Evolutionary conservation across 2,797 vertebrate genomes (phyloP).

Genomic region (Apodemus agrarius): DNA sequence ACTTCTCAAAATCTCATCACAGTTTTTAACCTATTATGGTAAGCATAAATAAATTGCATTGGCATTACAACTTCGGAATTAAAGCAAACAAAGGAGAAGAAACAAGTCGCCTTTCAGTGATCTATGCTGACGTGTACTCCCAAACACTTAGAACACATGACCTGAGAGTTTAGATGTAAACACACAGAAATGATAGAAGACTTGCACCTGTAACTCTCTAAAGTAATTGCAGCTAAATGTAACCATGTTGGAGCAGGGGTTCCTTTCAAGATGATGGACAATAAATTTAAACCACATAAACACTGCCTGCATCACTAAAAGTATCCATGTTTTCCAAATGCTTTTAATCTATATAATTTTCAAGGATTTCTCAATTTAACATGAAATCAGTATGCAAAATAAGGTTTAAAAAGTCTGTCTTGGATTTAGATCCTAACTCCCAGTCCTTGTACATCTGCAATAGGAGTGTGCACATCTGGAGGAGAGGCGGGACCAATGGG

Average conservation of each 20-base stretch:
- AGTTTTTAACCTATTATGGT: not conserved
- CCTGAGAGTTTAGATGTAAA: not conserved
- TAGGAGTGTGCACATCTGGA: not conserved
- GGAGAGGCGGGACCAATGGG: not conserved
- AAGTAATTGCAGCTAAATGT: not conserved
- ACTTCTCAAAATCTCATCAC: not conserved
- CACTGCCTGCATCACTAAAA: not conserved
- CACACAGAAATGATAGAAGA: not conserved
- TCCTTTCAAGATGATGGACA: not conserved
- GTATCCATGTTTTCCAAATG: not conserved
- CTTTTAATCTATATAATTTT: constrained; percentile 4
- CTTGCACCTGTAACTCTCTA: not conserved
- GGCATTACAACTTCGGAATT: not conserved
- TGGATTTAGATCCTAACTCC: not conserved
- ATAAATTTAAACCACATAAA: not conserved
- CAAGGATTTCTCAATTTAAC: not conserved
- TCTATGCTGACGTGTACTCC: not conserved
- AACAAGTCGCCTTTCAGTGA: not conserved
- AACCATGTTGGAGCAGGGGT: not conserved
- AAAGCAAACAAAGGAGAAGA: not conserved
- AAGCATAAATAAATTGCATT: not conserved
- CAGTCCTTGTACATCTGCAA: not conserved
- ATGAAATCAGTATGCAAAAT: constrained; percentile 1
- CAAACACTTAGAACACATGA: not conserved
- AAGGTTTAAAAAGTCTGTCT: constrained; percentile 9